phyloP scores from a whole-genome alignment of 1,140 invertebrate species.

The Caenorhabditis elegans region DNA sequence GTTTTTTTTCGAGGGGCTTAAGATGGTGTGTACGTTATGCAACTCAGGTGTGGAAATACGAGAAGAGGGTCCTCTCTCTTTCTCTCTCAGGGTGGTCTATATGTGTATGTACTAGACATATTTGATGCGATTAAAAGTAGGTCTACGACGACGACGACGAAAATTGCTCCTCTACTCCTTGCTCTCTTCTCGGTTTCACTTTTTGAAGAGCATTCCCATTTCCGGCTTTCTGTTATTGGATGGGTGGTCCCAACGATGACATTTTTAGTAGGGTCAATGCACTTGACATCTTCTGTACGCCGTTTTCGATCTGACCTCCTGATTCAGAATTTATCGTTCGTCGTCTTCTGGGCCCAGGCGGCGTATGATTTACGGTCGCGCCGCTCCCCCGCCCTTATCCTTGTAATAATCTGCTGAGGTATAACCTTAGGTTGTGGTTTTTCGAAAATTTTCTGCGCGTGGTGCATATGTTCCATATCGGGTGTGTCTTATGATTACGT shows the following conservation, averaged over 20 bases:
- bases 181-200: neutral
- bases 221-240: conserved; percentile 24
- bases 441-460: no score
- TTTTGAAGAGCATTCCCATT: conserved; percentile 16
- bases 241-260: neutral
- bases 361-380: conserved; percentile 25
- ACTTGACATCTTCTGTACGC: neutral
- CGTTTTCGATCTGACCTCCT: neutral
- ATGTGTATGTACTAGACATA: neutral
- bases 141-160: neutral
- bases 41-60: conserved; percentile 16
- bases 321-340: conserved; percentile 31
- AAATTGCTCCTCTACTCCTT: conserved; percentile 7
- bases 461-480: no score
- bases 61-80: no score
- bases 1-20: neutral
- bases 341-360: conserved; percentile 24
- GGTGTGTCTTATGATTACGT: neutral
- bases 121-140: conserved; percentile 28
- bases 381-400: conserved; percentile 11
- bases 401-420: conserved; percentile 22
- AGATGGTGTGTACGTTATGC: conserved; percentile 14
- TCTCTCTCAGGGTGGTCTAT: neutral
- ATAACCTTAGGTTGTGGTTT: neutral
- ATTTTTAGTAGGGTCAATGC: neutral